These are phyloP conservation scores for Manis javanica DNA, from an alignment of 2,797 vertebrate genomes.

Conservation along the genomic window DNA sequence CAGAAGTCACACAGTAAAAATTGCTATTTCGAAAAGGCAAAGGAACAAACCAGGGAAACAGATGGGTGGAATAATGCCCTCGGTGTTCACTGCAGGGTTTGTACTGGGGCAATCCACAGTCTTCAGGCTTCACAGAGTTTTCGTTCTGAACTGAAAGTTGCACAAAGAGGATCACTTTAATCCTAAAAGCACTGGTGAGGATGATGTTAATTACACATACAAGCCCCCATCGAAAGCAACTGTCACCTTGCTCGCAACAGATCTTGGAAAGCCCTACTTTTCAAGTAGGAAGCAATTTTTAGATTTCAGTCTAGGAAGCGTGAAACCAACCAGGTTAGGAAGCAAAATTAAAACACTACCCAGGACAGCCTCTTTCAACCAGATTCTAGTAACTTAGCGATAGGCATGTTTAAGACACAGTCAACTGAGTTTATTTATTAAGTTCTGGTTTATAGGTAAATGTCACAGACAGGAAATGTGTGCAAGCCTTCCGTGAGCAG, in stretches of 20 bases:
- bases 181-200: not conserved
- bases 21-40: not conserved
- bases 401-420: not conserved
- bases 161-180: not conserved
- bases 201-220: not conserved
- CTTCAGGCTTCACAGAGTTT: not conserved
- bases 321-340: not conserved
- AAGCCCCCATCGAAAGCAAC: not conserved
- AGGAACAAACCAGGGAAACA: conserved; percentile 62
- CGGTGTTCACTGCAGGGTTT: conserved; percentile 10
- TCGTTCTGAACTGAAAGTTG: conserved; percentile 64
- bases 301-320: not conserved
- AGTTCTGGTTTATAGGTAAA: conserved; percentile 54
- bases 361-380: not conserved
- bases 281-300: conserved; percentile 2
- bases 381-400: conserved; percentile 3
- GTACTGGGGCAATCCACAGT: not conserved
- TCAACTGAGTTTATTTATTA: not conserved
- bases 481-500: conserved; percentile 26
- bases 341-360: not conserved
- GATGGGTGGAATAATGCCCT: conserved; percentile 28
- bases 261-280: conserved; percentile 55
- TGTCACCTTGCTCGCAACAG: not conserved
- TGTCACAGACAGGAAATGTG: conserved; percentile 9
- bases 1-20: not conserved